phyloP scores from a whole-genome alignment of 2,888 invertebrate genomes.

The Ctena decussata region DNA sequence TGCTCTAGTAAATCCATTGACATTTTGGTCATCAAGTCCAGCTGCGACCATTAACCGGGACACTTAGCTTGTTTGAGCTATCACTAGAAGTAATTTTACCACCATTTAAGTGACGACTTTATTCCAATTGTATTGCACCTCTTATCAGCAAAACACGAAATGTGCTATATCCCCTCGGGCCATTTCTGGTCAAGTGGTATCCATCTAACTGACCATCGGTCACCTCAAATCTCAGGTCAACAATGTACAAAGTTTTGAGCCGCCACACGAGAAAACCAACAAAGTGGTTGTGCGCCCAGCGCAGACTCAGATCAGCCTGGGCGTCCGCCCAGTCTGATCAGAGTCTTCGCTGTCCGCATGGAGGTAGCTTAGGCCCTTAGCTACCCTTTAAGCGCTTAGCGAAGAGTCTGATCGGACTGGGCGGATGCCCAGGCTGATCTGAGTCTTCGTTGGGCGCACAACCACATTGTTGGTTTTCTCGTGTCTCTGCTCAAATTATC shows the following conservation, averaged over 20 bases:
- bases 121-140: conserved; percentile 41
- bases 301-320: too few species aligned
- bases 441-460: too few species aligned
- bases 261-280: too few species aligned
- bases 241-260: too few species aligned
- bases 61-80: not conserved
- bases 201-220: conserved; percentile 55
- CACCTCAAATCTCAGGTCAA: conserved; percentile 49
- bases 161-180: conserved; percentile 43
- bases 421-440: too few species aligned
- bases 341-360: too few species aligned
- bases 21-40: not conserved
- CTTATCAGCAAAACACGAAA: conserved; percentile 58
- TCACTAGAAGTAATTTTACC: conserved; percentile 2
- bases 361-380: too few species aligned
- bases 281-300: too few species aligned
- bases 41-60: not conserved
- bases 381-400: too few species aligned
- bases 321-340: too few species aligned
- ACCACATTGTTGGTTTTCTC: too few species aligned
- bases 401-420: too few species aligned
- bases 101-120: conserved; percentile 51
- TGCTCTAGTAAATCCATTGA: not conserved
- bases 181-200: conserved; percentile 37
- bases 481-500: not conserved